phyloP scores from a whole-genome alignment of 2,797 vertebrate species.

The Neoniphon sammara region DNA sequence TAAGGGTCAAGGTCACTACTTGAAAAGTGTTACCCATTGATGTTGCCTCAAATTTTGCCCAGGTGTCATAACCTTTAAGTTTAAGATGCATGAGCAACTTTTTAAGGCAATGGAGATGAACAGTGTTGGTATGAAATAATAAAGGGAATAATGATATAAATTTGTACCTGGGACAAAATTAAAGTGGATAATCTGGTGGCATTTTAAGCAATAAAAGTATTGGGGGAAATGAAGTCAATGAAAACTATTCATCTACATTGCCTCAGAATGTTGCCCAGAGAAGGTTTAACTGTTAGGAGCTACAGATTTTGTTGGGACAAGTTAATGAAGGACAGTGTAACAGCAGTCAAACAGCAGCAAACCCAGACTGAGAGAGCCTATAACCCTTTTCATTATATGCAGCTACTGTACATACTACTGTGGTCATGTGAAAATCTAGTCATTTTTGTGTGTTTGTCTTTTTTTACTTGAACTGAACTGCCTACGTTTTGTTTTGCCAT shows the following conservation, averaged over 20 bases:
- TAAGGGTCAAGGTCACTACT: slow-evolving; percentile 16
- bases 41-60: slow-evolving; percentile 30
- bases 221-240: too few species aligned
- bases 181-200: slow-evolving; percentile 1
- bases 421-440: slow-evolving; percentile 29
- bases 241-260: slow-evolving; percentile 22
- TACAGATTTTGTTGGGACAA: slow-evolving; percentile 33
- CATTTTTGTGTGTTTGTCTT: slow-evolving; percentile 11
- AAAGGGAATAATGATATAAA: neutral
- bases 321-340: slow-evolving; percentile 49
- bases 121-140: neutral
- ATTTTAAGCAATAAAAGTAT: slow-evolving; percentile 12
- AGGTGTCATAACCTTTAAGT: slow-evolving; percentile 17
- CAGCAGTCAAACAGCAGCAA: slow-evolving; percentile 59
- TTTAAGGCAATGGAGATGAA: slow-evolving; percentile 7
- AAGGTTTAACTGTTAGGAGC: neutral
- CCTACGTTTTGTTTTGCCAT: slow-evolving; percentile 8
- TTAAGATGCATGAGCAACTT: slow-evolving; percentile 34
- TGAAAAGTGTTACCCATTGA: slow-evolving; percentile 49
- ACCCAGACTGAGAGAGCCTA: slow-evolving; percentile 70
- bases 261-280: slow-evolving; percentile 45
- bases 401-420: slow-evolving; percentile 20
- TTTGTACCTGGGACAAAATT: slow-evolving; percentile 1
- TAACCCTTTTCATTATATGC: slow-evolving; percentile 16
- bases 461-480: neutral